These are phyloP conservation scores for Mus spretus DNA, from an alignment of 2,797 vertebrate genomes.

Conservation along the genomic window DNA sequence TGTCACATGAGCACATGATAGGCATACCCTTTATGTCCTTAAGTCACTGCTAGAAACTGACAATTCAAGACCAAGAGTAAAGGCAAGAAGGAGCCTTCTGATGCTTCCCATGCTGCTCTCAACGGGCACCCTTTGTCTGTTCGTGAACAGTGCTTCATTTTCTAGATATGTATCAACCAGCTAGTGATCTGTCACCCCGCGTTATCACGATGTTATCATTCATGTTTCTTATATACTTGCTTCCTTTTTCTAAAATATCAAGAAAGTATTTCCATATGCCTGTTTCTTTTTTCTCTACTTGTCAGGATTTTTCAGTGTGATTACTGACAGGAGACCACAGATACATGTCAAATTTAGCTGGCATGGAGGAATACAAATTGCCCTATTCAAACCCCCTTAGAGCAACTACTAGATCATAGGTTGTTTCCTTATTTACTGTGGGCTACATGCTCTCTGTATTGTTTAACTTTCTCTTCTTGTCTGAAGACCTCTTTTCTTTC, in stretches of 20 bases:
- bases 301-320: not conserved
- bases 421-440: not conserved
- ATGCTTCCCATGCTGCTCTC: not conserved
- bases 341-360: slow-evolving; percentile 30
- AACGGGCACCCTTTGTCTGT: slow-evolving; percentile 2
- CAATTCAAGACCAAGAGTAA: slow-evolving; percentile 71
- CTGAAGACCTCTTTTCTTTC: slow-evolving; percentile 48
- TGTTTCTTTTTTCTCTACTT: slow-evolving; percentile 21
- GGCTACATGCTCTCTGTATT: slow-evolving; percentile 18
- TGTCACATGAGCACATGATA: slow-evolving; percentile 80
- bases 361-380: not conserved
- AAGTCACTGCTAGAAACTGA: slow-evolving; percentile 76
- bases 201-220: slow-evolving; percentile 13
- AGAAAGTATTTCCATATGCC: slow-evolving; percentile 37
- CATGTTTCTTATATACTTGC: not conserved
- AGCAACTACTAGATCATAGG: not conserved
- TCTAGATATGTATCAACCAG: slow-evolving; percentile 20
- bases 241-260: slow-evolving; percentile 32
- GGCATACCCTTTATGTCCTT: slow-evolving; percentile 75
- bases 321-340: not conserved
- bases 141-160: slow-evolving; percentile 6
- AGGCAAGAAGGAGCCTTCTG: slow-evolving; percentile 25
- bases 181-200: slow-evolving; percentile 24
- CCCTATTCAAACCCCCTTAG: slow-evolving; percentile 18
- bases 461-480: slow-evolving; percentile 19